A percentile compares a stretch with the other conserved stretches of the same genome.
These are phyloP conservation scores for Mobula hypostoma DNA, from an alignment of 2,113 vertebrate genomes.

Conservation along the genomic window DNA sequence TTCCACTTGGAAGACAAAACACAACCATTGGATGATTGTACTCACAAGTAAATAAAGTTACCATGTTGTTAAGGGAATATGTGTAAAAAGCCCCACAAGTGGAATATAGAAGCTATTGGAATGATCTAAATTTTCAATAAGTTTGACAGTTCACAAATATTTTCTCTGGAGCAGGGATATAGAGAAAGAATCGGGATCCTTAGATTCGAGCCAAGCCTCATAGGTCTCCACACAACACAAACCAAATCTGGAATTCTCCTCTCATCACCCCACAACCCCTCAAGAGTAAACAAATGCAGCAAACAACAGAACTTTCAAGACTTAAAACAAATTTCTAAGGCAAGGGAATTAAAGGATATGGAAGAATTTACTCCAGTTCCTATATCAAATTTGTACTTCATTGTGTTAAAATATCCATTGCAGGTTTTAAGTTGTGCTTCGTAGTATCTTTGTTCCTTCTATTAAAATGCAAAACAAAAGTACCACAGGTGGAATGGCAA, in stretches of 20 bases:
- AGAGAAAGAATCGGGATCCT: neutral
- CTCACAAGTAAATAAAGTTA: neutral
- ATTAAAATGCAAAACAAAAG: neutral
- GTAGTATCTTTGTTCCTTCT: neutral
- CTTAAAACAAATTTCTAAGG: neutral
- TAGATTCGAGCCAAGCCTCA: neutral
- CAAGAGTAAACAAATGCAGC: neutral
- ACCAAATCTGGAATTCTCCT: neutral
- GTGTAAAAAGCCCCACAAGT: neutral
- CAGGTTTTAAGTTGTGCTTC: neutral
- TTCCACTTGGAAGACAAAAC: neutral
- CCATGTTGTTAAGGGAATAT: too few species aligned
- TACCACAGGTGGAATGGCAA: neutral
- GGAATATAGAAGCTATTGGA: neutral
- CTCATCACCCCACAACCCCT: neutral
- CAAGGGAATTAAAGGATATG: neutral
- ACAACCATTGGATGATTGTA: neutral
- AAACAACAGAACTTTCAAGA: neutral
- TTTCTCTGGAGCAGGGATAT: neutral
- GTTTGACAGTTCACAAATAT: neutral
- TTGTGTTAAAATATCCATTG: neutral
- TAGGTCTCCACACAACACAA: neutral
- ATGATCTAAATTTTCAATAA: neutral
- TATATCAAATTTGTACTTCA: neutral
- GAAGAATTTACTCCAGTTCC: neutral